A percentile compares a stretch with the other conserved stretches of the same genome.
Evolutionary conservation across 53 echinoderm and acorn worm genomes (phyloP).

Genomic region (Henricia sp.): DNA sequence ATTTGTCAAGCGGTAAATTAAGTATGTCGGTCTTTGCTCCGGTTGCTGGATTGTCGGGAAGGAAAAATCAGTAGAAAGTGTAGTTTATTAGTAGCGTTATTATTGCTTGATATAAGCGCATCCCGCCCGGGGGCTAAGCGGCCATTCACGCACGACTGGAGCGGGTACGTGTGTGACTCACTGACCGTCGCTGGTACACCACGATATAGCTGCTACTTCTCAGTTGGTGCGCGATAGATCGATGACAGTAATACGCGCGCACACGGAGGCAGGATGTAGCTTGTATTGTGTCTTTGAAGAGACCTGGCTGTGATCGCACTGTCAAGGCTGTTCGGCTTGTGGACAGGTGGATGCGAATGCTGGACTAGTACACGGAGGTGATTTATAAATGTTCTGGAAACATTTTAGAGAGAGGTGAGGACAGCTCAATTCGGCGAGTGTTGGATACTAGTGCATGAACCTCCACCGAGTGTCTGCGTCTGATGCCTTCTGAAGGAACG

Average conservation of each 20-base stretch:
- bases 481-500: constrained; percentile 17
- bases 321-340: constrained; percentile 18
- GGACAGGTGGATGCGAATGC: constrained; percentile 12
- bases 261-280: constrained; percentile 20
- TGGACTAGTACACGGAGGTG: background rate
- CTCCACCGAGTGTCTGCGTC: background rate
- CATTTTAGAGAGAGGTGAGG: constrained; percentile 4
- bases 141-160: constrained; percentile 32
- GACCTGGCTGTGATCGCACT: constrained; percentile 20
- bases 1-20: constrained; percentile 25
- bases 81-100: constrained; percentile 31
- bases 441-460: background rate
- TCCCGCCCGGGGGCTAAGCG: constrained; percentile 1
- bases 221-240: constrained; percentile 27
- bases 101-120: constrained; percentile 39
- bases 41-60: background rate
- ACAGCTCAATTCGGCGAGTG: background rate
- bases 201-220: constrained; percentile 10
- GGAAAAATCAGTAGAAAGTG: constrained; percentile 23
- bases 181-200: constrained; percentile 44
- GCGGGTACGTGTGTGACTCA: constrained; percentile 53
- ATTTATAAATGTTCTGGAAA: background rate
- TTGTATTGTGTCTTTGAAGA: constrained; percentile 3
- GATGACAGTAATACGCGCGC: constrained; percentile 5
- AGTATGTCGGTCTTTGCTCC: constrained; percentile 6